Evolutionary conservation across 2,797 vertebrate genomes (phyloP).

Genomic region (Danio choprae): DNA sequence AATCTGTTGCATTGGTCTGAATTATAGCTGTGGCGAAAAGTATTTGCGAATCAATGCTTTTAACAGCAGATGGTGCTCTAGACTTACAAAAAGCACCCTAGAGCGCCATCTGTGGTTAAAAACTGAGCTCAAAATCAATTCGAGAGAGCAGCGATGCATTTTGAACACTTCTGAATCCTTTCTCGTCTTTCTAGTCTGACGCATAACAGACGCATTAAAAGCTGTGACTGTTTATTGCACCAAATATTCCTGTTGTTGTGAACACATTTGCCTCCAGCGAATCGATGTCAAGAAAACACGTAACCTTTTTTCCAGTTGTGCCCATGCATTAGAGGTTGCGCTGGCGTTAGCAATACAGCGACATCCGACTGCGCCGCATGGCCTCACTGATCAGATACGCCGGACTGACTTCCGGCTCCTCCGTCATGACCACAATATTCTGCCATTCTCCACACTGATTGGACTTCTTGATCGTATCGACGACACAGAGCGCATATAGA

Average conservation of each 20-base stretch:
- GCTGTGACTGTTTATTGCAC: background rate
- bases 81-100: no score
- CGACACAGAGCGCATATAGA: conserved; percentile 94
- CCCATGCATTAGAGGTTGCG: background rate
- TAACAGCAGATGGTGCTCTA: no score
- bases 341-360: conserved; percentile 89
- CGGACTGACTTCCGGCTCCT: conserved; percentile 95
- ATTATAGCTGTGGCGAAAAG: no score
- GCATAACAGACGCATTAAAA: background rate
- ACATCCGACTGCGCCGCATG: conserved; percentile 96
- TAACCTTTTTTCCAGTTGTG: background rate
- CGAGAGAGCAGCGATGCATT: no score
- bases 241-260: background rate
- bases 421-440: conserved; percentile 95
- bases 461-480: conserved; percentile 97
- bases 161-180: no score
- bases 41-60: no score
- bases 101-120: no score
- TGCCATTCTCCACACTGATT: conserved; percentile 98
- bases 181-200: background rate
- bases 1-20: no score
- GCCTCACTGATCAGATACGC: conserved; percentile 98
- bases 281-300: no score
- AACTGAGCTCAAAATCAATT: no score
- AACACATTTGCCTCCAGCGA: background rate